Conservation (phyloP, 2,888 invertebrate species). For the Strigamia maritima region DNA sequence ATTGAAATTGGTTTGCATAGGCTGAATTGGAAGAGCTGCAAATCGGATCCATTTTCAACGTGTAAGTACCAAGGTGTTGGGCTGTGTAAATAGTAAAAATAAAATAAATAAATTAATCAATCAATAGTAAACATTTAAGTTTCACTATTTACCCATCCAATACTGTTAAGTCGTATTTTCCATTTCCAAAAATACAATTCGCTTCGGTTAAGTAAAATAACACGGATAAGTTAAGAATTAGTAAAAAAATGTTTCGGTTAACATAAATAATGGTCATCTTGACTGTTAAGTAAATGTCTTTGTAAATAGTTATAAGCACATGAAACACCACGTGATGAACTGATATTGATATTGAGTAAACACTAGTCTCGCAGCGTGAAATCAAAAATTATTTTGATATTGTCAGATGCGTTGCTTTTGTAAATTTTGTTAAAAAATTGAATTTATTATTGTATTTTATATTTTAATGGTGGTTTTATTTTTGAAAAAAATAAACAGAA, state of each 20-base stretch:
- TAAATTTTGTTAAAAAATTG: too few relatives aligned
- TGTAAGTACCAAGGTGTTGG: slow-evolving; percentile 36
- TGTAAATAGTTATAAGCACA: background rate
- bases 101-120: background rate
- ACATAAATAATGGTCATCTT: background rate
- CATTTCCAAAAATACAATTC: background rate
- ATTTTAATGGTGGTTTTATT: too few relatives aligned
- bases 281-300: background rate
- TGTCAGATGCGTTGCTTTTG: too few relatives aligned
- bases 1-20: slow-evolving; percentile 31
- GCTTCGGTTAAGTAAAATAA: slow-evolving; percentile 18
- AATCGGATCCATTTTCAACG: slow-evolving; percentile 19
- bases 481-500: too few relatives aligned
- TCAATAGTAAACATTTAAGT: background rate
- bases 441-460: too few relatives aligned
- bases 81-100: background rate
- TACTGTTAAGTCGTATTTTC: slow-evolving; percentile 31
- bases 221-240: background rate
- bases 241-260: background rate
- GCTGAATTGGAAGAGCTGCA: slow-evolving; percentile 20
- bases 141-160: slow-evolving; percentile 25
- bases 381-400: too few relatives aligned
- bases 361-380: background rate
- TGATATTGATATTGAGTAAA: background rate
- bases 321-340: slow-evolving; percentile 1